phyloP scores from a whole-genome alignment of 2,113 vertebrate species.

The Rattus rattus region DNA sequence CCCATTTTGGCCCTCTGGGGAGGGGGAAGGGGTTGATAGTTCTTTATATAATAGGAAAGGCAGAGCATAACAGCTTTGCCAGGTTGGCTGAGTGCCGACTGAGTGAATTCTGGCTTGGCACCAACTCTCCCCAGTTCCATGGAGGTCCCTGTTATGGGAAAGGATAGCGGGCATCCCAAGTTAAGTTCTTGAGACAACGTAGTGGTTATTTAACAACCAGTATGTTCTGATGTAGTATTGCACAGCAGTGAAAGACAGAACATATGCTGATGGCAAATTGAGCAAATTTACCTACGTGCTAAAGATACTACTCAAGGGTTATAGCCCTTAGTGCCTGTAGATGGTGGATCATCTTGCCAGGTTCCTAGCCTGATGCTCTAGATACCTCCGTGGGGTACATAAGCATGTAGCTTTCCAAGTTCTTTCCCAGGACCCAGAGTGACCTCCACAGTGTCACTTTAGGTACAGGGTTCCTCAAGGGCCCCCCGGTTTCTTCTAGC shows the following conservation, averaged over 20 bases:
- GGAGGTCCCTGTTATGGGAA: neutral
- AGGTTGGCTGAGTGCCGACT: neutral
- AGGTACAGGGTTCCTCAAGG: constrained; percentile 4
- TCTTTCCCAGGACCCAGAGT: neutral
- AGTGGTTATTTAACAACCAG: neutral
- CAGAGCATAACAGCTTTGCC: neutral
- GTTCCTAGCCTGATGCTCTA: neutral
- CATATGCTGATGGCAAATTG: neutral
- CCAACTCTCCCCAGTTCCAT: neutral
- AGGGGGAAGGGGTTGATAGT: constrained; percentile 15
- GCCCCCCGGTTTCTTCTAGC: neutral
- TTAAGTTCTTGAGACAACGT: neutral
- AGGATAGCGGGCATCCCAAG: neutral
- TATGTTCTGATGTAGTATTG: neutral
- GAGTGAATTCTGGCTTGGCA: neutral
- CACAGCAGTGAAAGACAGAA: neutral
- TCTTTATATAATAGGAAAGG: neutral
- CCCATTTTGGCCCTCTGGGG: neutral
- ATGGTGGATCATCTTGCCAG: neutral
- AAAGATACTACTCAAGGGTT: neutral
- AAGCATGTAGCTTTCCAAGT: neutral
- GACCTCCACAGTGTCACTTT: neutral
- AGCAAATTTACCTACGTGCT: neutral
- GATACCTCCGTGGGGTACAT: neutral
- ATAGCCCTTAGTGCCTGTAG: neutral